A percentile compares a stretch with the other conserved stretches of the same genome.
Evolutionary conservation across 2,888 invertebrate genomes (phyloP).

Genomic region (Caenorhabditis afra): DNA sequence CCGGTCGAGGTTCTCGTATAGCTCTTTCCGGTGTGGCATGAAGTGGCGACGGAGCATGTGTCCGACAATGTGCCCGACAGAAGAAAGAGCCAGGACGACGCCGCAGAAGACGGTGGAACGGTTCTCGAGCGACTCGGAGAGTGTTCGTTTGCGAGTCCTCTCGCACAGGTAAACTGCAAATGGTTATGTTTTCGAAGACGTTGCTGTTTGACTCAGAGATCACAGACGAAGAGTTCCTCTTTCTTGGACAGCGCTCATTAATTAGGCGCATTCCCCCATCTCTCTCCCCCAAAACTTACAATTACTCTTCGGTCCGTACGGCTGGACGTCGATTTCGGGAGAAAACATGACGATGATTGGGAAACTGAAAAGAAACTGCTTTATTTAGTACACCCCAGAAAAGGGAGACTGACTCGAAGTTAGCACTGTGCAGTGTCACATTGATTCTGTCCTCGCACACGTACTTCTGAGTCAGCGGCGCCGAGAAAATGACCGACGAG

Average conservation of each 20-base stretch:
- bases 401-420: slow-evolving; percentile 69
- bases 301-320: slow-evolving; percentile 76
- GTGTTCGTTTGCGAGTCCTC: slow-evolving; percentile 74
- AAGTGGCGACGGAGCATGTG: slow-evolving; percentile 73
- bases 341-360: slow-evolving; percentile 73
- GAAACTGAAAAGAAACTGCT: slow-evolving; percentile 45
- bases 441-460: slow-evolving; percentile 77
- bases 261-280: too few species aligned
- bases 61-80: slow-evolving; percentile 72
- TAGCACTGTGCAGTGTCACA: slow-evolving; percentile 70
- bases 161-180: slow-evolving; percentile 77
- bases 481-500: slow-evolving; percentile 71
- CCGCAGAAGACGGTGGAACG: slow-evolving; percentile 76
- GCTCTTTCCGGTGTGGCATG: slow-evolving; percentile 71
- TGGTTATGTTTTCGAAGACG: slow-evolving; percentile 2
- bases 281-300: slow-evolving; percentile 59
- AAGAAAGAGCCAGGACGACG: slow-evolving; percentile 73
- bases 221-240: not conserved
- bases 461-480: slow-evolving; percentile 77
- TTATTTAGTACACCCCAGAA: not conserved
- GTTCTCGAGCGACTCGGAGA: slow-evolving; percentile 74
- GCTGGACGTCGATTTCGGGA: slow-evolving; percentile 78
- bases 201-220: not conserved
- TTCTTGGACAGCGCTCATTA: too few species aligned
- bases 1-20: slow-evolving; percentile 67